Percentiles rank a stretch among this genome's conserved stretches.
These are phyloP conservation scores for Hoplostethus mediterraneus DNA, from an alignment of 2,797 vertebrate genomes.

Conservation along the genomic window DNA sequence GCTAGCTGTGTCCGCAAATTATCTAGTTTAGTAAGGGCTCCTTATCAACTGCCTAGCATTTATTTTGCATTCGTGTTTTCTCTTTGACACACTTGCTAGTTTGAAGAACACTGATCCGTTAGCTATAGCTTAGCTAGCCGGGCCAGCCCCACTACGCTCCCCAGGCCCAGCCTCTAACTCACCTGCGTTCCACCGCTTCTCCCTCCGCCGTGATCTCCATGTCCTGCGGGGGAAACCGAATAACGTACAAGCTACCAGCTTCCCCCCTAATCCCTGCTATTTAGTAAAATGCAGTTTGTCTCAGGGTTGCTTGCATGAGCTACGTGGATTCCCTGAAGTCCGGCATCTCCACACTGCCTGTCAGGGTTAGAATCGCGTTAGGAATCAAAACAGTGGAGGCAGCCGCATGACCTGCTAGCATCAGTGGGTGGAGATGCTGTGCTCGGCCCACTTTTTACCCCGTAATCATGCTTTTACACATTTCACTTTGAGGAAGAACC, in stretches of 20 bases:
- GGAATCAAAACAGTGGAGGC: slow-evolving; percentile 60
- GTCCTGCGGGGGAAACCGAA: slow-evolving; percentile 52
- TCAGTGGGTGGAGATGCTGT: slow-evolving; percentile 49
- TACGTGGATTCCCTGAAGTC: slow-evolving; percentile 43
- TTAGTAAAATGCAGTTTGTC: background rate
- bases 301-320: background rate
- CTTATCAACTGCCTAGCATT: too few relatives aligned
- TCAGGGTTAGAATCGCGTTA: background rate
- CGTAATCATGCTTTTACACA: background rate
- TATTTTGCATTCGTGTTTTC: background rate
- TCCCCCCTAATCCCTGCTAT: slow-evolving; percentile 2
- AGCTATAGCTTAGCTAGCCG: slow-evolving; percentile 5
- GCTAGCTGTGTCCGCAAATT: background rate
- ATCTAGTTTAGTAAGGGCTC: background rate
- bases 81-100: background rate
- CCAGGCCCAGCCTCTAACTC: slow-evolving; percentile 32
- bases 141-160: background rate
- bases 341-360: slow-evolving; percentile 57
- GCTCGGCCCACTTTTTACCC: slow-evolving; percentile 24
- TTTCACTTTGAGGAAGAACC: background rate
- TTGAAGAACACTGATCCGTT: background rate
- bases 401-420: slow-evolving; percentile 58
- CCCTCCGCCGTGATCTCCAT: slow-evolving; percentile 78
- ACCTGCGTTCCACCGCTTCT: slow-evolving; percentile 81
- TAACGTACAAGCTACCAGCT: slow-evolving; percentile 57